These are phyloP conservation scores for Brachionus rubens DNA, from an alignment of 1,140 invertebrate genomes.

Conservation along the genomic window DNA sequence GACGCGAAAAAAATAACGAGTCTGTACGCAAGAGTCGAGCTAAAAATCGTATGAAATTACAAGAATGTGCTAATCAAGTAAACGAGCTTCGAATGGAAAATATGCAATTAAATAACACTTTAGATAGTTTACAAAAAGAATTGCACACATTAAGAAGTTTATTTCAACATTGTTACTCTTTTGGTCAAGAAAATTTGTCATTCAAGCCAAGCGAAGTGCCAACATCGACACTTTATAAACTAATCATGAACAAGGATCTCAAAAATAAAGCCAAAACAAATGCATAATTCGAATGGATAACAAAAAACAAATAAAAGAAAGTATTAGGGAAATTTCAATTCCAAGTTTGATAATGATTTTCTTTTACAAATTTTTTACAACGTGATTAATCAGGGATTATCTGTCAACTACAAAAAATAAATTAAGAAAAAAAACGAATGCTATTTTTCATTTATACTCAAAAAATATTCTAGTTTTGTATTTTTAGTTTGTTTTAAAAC, in stretches of 20 bases:
- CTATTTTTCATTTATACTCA: too few species aligned
- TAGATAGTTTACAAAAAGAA: slow-evolving; percentile 32
- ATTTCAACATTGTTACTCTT: slow-evolving; percentile 35
- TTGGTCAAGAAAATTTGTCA: neutral
- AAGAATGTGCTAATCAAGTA: slow-evolving; percentile 41
- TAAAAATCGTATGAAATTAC: slow-evolving; percentile 40
- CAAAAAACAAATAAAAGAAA: too few species aligned
- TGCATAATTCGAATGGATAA: too few species aligned
- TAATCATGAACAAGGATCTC: slow-evolving; percentile 34
- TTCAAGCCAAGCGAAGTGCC: slow-evolving; percentile 34
- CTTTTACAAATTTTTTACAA: too few species aligned
- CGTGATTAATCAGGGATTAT: too few species aligned
- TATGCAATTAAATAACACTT: slow-evolving; percentile 17
- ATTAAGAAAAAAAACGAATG: too few species aligned
- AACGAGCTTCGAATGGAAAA: slow-evolving; percentile 32
- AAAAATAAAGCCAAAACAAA: neutral
- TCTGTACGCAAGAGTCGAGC: slow-evolving; percentile 40
- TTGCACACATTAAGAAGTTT: neutral
- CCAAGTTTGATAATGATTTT: too few species aligned
- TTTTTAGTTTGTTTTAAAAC: too few species aligned
- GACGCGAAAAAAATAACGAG: slow-evolving; percentile 27
- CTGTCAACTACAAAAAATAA: too few species aligned
- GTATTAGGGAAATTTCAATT: too few species aligned
- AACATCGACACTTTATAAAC: slow-evolving; percentile 30
- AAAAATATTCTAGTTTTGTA: too few species aligned